Evolutionary conservation across 2,797 vertebrate species (phyloP).

Genomic region (Glossophaga mutica): DNA sequence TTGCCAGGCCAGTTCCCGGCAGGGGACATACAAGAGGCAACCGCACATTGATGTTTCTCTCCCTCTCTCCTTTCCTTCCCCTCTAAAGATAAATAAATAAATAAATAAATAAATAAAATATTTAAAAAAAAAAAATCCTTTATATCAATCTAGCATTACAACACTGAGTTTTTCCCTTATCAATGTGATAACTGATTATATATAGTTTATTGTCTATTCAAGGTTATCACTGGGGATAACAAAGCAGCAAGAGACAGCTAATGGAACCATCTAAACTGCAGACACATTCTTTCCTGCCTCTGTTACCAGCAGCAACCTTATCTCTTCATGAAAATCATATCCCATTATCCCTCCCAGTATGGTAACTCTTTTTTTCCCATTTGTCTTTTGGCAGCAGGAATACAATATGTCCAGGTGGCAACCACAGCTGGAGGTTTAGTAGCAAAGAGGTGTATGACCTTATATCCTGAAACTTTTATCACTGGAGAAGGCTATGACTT

Average conservation of each 20-base stretch:
- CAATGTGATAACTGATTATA: background rate
- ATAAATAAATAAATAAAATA: too few species aligned
- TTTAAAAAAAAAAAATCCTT: background rate
- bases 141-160: background rate
- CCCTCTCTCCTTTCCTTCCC: too few species aligned
- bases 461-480: background rate
- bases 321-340: background rate
- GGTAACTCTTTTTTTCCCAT: background rate
- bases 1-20: too few species aligned
- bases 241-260: background rate
- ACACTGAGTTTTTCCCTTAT: background rate
- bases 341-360: background rate
- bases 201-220: background rate
- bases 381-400: background rate
- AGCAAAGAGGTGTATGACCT: background rate
- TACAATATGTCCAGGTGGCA: background rate
- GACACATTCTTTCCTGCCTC: background rate
- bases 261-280: background rate
- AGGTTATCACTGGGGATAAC: background rate
- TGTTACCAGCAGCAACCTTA: background rate
- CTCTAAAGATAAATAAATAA: too few species aligned
- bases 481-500: background rate
- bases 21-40: too few species aligned
- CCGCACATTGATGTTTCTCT: too few species aligned
- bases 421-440: background rate